Evolutionary conservation across 1,140 invertebrate genomes (phyloP).

Genomic region (Megathymus violae): DNA sequence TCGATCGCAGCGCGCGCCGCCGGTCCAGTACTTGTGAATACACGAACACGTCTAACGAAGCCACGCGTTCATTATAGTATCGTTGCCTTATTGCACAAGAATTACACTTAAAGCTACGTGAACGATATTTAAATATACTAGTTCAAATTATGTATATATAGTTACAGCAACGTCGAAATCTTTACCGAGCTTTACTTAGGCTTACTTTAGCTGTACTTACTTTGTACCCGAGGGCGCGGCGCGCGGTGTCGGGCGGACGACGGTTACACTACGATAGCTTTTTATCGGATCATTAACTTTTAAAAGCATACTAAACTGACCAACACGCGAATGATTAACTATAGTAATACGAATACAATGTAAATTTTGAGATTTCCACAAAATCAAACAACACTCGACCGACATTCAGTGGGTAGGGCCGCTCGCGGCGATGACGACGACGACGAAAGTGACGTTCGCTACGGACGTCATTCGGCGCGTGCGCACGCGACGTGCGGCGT

Average conservation of each 20-base stretch:
- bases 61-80: conserved; percentile 7
- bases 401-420: conserved; percentile 70
- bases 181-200: neutral
- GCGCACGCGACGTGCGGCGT: too few species aligned
- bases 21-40: too few species aligned
- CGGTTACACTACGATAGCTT: neutral
- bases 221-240: too few species aligned
- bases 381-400: neutral
- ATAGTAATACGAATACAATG: neutral
- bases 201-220: too few species aligned
- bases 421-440: too few species aligned
- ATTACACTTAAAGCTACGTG: conserved; percentile 37
- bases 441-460: too few species aligned
- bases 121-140: conserved; percentile 20
- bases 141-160: conserved; percentile 2
- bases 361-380: conserved; percentile 11
- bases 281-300: neutral
- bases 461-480: too few species aligned
- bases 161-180: conserved; percentile 1
- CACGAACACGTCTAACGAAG: neutral
- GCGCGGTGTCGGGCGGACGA: neutral
- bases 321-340: neutral
- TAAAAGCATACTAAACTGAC: conserved; percentile 2
- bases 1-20: too few species aligned
- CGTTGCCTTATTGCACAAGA: conserved; percentile 41